Evolutionary conservation across 1,140 invertebrate species (phyloP).

Genomic region (Pararge aegeria): DNA sequence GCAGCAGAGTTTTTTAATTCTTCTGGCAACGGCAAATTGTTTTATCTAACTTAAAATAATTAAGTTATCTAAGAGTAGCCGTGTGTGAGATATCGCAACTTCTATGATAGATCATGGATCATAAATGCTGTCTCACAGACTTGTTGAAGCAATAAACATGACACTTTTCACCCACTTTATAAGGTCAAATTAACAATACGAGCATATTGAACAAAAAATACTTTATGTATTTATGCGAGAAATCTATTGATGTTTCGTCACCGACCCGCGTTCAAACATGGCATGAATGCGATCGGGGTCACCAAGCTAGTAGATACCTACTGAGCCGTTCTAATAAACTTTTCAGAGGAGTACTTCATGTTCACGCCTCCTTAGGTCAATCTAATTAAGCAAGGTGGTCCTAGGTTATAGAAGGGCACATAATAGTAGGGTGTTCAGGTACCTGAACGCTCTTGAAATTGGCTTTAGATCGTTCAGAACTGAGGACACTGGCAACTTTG

Average conservation of each 20-base stretch:
- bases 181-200: not conserved
- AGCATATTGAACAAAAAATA: not conserved
- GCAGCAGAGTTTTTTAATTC: too few species aligned
- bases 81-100: not conserved
- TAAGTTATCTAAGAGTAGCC: too few species aligned
- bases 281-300: conserved; percentile 1
- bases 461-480: too few species aligned
- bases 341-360: not conserved
- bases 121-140: not conserved
- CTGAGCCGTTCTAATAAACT: not conserved
- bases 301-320: not conserved
- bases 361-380: too few species aligned
- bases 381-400: too few species aligned
- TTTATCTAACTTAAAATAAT: too few species aligned
- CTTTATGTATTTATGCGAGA: conserved; percentile 3
- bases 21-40: too few species aligned
- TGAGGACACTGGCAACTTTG: too few species aligned
- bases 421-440: too few species aligned
- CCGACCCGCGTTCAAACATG: not conserved
- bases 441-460: too few species aligned
- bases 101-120: not conserved
- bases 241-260: not conserved
- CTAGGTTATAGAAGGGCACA: too few species aligned
- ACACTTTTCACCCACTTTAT: not conserved
- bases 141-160: not conserved